Evolutionary conservation across 2,888 invertebrate genomes (phyloP), one percentile per base, ranked within the genome.

Genomic region (Folsomia candida): DNA sequence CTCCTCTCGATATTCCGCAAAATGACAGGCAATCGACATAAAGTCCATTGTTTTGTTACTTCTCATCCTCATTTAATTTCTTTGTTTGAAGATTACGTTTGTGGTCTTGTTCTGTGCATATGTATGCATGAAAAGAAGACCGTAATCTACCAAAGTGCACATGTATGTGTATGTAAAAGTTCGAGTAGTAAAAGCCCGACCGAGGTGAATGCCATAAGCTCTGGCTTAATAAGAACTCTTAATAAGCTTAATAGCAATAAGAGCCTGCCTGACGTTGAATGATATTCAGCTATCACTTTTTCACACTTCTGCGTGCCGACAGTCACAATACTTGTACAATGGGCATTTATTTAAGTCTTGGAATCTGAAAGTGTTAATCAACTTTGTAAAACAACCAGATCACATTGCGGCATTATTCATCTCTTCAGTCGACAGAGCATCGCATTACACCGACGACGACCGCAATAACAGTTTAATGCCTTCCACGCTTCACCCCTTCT

Each of bases 21-120:
- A 61, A 26, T 61, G 61, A 61, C 61, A 61, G 9, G 28, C n/a
- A 29, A 28, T 61, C 28, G 61, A 61, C 61, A 61, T 28, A 6
- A 61, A 61, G 61, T 2, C 28, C 61, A 61, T 61, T 61, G 61
- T 61, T 28, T 61, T 61, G 18, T 61, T 29, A 29, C 61, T 61
- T 61, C 28, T 61, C 61, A 61, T 61, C 28, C 61, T 61, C 61
- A 61, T 61, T 61, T 61, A 61, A 61, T 61, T 61, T 61, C 61
- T 61, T 61, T 61, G 61, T 61, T 61, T 61, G 61, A 28, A 28
- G 61, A 61, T 61, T 61, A 61, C 61, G 4, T 61, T 61, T 61
- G 61, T 61, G 61, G 29, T 28, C 61, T n/a, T 37, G 3, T 3
- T 54, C 54, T 22, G n/a, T 22, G n/a, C 54, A 54, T 22, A 54